Conservation (phyloP, 2,888 invertebrate species). For the Dinocampus coccinellae region DNA sequence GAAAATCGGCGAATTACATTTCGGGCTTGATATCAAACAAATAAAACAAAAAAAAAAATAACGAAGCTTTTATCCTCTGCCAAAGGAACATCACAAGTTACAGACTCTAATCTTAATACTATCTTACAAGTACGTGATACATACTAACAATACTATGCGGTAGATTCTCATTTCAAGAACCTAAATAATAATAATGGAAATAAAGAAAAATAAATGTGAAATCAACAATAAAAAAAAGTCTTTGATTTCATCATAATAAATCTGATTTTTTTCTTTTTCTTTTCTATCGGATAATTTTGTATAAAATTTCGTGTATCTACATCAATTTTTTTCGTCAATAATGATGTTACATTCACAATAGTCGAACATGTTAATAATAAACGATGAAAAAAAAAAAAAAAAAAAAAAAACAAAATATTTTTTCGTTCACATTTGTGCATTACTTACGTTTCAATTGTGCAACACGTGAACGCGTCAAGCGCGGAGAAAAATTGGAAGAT, state of each 20-base stretch:
- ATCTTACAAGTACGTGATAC: constrained; percentile 28
- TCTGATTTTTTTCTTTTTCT: constrained; percentile 35
- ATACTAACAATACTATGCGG: constrained; percentile 50
- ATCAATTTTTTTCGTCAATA: neutral
- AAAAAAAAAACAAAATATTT: constrained; percentile 30
- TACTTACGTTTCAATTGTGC: constrained; percentile 61
- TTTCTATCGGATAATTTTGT: neutral
- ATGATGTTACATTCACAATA: neutral
- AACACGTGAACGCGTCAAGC: constrained; percentile 60
- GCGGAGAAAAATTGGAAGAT: constrained; percentile 37
- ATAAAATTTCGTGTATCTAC: neutral
- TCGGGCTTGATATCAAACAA: constrained; percentile 46
- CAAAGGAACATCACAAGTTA: constrained; percentile 55
- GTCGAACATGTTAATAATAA: neutral
- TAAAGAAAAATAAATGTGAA: constrained; percentile 17
- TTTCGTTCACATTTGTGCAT: constrained; percentile 30
- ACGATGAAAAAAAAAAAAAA: constrained; percentile 4
- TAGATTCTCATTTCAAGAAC: constrained; percentile 40
- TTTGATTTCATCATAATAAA: constrained; percentile 34
- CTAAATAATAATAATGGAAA: constrained; percentile 19
- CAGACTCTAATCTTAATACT: constrained; percentile 43
- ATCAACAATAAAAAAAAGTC: constrained; percentile 2
- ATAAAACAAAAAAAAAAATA: neutral
- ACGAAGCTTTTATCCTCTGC: constrained; percentile 41
- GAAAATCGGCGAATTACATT: constrained; percentile 53